These are phyloP conservation scores for Sphaerophoria taeniata DNA, from an alignment of 2,888 invertebrate species.

Conservation along the genomic window DNA sequence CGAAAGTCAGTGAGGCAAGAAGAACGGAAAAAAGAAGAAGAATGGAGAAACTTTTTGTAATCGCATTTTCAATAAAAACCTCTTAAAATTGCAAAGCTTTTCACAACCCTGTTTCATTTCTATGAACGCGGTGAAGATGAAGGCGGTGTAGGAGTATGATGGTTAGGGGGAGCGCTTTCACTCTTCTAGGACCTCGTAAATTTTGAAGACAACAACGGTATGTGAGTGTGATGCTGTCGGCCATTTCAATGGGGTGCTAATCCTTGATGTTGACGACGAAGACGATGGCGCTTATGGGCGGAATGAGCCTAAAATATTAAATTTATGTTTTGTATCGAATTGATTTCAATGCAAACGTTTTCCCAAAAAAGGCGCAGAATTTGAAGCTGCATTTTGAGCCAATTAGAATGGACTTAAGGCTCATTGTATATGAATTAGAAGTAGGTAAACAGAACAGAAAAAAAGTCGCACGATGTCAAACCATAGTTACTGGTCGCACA, in stretches of 20 bases:
- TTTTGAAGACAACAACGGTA: no score
- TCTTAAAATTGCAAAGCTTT: constrained; percentile 72
- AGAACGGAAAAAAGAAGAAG: not conserved
- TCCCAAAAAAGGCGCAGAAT: no score
- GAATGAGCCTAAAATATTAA: not conserved
- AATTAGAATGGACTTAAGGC: no score
- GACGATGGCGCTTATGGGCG: not conserved
- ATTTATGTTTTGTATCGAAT: not conserved
- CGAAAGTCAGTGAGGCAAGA: constrained; percentile 10
- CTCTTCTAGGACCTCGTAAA: no score
- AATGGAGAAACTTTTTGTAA: constrained; percentile 61
- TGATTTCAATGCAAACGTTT: not conserved
- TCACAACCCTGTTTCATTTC: constrained; percentile 46
- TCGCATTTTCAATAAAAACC: constrained; percentile 70
- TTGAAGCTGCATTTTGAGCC: no score
- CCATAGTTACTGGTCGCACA: no score
- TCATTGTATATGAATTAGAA: no score
- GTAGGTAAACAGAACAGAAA: no score
- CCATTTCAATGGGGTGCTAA: constrained; percentile 26
- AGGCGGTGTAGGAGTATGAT: not conserved
- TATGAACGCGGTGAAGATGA: not conserved
- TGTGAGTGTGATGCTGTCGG: no score
- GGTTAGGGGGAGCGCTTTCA: not conserved
- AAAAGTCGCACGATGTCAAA: no score
- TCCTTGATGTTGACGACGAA: constrained; percentile 14